Evolutionary conservation across 2,888 invertebrate species (phyloP), one percentile per base, ranked within the genome.

Genomic region (Monopis laevigella): DNA sequence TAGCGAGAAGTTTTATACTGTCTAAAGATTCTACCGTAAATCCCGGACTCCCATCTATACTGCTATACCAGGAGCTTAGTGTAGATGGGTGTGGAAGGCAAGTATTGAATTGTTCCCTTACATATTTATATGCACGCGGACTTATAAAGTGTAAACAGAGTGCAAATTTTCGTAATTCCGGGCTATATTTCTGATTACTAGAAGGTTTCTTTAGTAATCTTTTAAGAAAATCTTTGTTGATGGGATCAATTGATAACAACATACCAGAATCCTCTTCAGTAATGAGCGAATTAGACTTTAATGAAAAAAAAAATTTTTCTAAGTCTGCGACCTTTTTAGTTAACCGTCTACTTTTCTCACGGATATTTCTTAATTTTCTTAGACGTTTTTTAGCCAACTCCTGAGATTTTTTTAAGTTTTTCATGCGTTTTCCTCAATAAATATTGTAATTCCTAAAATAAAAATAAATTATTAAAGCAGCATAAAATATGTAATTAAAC

Each of bases 131-230:
- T 32, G 32, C 32, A n/a, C 32, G 32, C 5, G 32, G 32, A 11
- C 32, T 32, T 32, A 32, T 32, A 16, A 32, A 32, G 32, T 32
- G 32, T 11, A 32, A 32, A 16, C 32, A 32, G 17, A 32, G 16
- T 5, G 32, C 32, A 32, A 32, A 32, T 32, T 32, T 32, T 32
- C 32, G 11, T 13, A 32, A 16, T 32, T 13, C 13, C 5, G 32
- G 32, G 5, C 14, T 14, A 32, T 32, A 32, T 32, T 32, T 32
- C 16, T 5, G 11, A 32, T 13, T 13, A 32, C 11, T 14, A 16
- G 13, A 14, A 14, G 13, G 7, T 32, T 32, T 32, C 13, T 32
- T 16, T 13, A 32, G 5, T 6, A 32, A 32, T 32, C 32, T 13
- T 32, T 32, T 14, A 6, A 32, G 11, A 28, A 28, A 28, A 28